Base-by-base conservation (phyloP, 1,140 invertebrate genomes). In the Apis florea region DNA sequence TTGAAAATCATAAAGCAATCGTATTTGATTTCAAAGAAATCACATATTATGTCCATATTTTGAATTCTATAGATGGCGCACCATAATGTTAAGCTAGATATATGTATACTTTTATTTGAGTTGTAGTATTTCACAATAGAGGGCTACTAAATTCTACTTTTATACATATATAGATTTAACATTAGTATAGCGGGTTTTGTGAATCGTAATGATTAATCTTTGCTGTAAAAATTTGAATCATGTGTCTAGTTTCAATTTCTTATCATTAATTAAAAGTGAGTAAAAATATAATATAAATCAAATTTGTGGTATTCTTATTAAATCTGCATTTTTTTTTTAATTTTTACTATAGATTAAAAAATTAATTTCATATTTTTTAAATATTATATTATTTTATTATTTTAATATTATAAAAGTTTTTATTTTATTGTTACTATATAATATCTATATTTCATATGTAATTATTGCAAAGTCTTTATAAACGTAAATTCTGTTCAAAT, bases 11-110 rank as follows among this genome's bases (percentile, higher is more conserved):
- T 9, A 19, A 40, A 67, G n/a, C 8, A 6, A 21, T 13, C 12
- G 2, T 47, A 8, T 61, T 51, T n/a, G 11, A 59, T 72, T 15
- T 40, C 6, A 6, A 40, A 58, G 10, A 21, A 59, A 58, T 47
- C 2, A 19, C 21, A 54, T 53, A 26, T 70, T 9, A 12, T 21
- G 9, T 71, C 0, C 17, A 71, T 40, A 11, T 26, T 56, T 40
- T 24, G 19, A 53, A 64, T 9, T 31, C 11, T 56, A 19, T 47
- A 77, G 75, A 58, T 77, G 75, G 75, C 26, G 31, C 19, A 19
- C 40, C 13, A 15, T 47, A 56, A n/a, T 47, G 24, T 4, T 59
- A 56, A 61, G 47, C 24, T 11, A 2, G 8, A 26, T n/a, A 1
- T 13, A 9, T 2, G 13, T 24, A 1, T 13, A 40, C 2, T n/a